Evolutionary conservation across 2,888 invertebrate genomes (phyloP).

Genomic region (Cheilosia vernalis): DNA sequence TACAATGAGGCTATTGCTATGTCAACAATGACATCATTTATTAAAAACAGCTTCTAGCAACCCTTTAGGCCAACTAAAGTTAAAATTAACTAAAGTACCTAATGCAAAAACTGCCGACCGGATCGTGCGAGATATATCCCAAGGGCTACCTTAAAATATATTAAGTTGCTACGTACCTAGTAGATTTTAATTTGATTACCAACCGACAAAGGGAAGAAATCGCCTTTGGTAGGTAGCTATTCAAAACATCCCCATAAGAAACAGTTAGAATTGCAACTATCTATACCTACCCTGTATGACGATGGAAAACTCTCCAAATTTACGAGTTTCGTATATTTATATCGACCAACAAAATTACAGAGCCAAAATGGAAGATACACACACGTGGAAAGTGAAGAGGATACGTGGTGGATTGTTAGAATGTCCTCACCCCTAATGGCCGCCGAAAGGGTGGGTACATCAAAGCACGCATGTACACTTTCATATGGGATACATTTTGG

Average conservation of each 20-base stretch:
- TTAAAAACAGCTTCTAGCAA: too few relatives aligned
- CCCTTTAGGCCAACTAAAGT: too few relatives aligned
- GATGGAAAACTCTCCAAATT: constrained; percentile 14
- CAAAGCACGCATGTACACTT: constrained; percentile 71
- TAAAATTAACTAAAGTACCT: too few relatives aligned
- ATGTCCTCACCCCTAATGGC: constrained; percentile 52
- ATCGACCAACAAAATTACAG: constrained; percentile 29
- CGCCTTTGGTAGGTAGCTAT: neutral
- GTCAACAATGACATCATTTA: too few relatives aligned
- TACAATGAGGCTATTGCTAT: too few relatives aligned
- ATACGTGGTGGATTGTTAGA: constrained; percentile 32
- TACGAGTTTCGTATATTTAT: neutral
- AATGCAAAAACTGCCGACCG: too few relatives aligned
- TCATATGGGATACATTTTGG: constrained; percentile 50
- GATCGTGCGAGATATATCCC: too few relatives aligned
- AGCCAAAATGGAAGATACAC: constrained; percentile 59
- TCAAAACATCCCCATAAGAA: too few relatives aligned
- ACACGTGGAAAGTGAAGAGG: constrained; percentile 13
- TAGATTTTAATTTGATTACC: neutral
- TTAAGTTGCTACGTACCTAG: too few relatives aligned
- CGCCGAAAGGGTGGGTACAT: constrained; percentile 52
- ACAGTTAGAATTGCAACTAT: too few relatives aligned
- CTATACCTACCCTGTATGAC: neutral
- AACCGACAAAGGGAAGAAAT: neutral
- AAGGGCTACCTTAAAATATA: too few relatives aligned